phyloP scores from a whole-genome alignment of 2,888 invertebrate species.

The Tachina lurida region DNA sequence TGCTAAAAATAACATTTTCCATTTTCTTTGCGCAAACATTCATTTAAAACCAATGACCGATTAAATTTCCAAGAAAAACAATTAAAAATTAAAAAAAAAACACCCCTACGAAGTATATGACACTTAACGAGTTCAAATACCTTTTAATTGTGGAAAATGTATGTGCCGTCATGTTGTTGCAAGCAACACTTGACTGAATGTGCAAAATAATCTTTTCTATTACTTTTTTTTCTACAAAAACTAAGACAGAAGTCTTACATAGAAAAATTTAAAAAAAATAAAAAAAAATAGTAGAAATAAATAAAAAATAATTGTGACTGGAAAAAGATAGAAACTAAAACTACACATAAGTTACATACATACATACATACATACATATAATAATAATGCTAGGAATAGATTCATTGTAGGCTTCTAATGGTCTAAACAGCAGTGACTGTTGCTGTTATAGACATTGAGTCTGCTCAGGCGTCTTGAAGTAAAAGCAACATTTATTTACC shows the following conservation, averaged over 20 bases:
- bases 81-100: slow-evolving; percentile 3
- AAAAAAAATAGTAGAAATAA: slow-evolving; percentile 13
- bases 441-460: slow-evolving; percentile 52
- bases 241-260: slow-evolving; percentile 58
- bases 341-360: neutral
- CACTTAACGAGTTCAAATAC: slow-evolving; percentile 69
- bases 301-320: slow-evolving; percentile 40
- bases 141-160: slow-evolving; percentile 51
- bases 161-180: neutral
- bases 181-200: slow-evolving; percentile 23
- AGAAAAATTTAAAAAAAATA: slow-evolving; percentile 3
- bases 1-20: neutral
- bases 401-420: slow-evolving; percentile 51
- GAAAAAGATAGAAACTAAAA: slow-evolving; percentile 22
- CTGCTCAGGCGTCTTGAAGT: slow-evolving; percentile 32
- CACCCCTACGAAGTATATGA: slow-evolving; percentile 34
- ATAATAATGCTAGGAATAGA: slow-evolving; percentile 31
- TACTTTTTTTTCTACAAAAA: slow-evolving; percentile 1
- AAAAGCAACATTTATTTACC: slow-evolving; percentile 46
- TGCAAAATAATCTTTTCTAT: slow-evolving; percentile 28
- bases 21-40: neutral
- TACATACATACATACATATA: neutral
- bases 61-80: slow-evolving; percentile 57
- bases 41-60: slow-evolving; percentile 60
- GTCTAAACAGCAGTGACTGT: slow-evolving; percentile 1